Conservation (phyloP, 2,113 vertebrate genomes). For the Rafetus swinhoei region DNA sequence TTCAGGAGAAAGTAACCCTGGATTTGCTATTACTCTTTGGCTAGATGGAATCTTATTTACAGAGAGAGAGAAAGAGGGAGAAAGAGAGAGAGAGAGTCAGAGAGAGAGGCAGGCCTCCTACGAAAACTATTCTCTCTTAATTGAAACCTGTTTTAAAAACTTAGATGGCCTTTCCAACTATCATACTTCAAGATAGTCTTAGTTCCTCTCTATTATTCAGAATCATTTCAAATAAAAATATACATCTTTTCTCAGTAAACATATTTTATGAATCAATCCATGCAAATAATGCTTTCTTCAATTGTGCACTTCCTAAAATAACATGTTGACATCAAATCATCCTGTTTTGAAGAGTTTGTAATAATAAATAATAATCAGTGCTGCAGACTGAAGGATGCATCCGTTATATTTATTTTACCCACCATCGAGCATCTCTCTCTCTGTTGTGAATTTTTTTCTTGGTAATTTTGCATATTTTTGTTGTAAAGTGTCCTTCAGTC, state of each 20-base stretch:
- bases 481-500: conserved; percentile 65
- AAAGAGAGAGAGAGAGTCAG: background rate
- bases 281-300: conserved; percentile 67
- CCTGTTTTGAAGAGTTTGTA: conserved; percentile 72
- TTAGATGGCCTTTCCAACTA: conserved; percentile 47
- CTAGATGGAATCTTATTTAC: conserved; percentile 1
- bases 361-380: conserved; percentile 79
- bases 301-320: conserved; percentile 66
- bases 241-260: conserved; percentile 64
- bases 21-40: conserved; percentile 29
- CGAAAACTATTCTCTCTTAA: conserved; percentile 47
- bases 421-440: conserved; percentile 20
- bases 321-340: conserved; percentile 71
- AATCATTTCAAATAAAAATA: conserved; percentile 70
- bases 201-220: conserved; percentile 57
- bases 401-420: conserved; percentile 73
- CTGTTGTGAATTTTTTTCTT: conserved; percentile 50
- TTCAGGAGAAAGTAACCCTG: conserved; percentile 59
- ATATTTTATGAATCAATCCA: conserved; percentile 70
- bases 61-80: background rate
- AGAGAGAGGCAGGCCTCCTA: conserved; percentile 30
- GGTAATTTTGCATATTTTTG: conserved; percentile 58
- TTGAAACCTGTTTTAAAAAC: conserved; percentile 64
- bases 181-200: conserved; percentile 47
- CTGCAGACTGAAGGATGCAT: conserved; percentile 64